Percentiles rank a stretch among this genome's conserved stretches.
Conservation (phyloP, 2,797 vertebrate species). For the Myripristis murdjan region DNA sequence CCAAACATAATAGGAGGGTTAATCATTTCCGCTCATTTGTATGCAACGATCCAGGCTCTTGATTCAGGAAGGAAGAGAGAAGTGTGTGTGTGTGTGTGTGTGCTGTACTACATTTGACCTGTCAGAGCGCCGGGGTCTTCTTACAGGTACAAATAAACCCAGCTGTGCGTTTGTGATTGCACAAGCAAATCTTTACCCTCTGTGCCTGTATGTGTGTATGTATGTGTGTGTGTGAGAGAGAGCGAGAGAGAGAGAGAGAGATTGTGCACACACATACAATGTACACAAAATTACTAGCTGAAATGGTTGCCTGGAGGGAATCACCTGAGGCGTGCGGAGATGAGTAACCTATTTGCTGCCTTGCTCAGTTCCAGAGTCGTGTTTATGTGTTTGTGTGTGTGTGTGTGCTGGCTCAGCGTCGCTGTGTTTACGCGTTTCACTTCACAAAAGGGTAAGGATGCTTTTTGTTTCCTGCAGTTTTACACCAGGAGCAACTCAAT, state of each 20-base stretch:
- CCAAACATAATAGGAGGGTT: too few relatives aligned
- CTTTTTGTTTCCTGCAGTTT: too few relatives aligned
- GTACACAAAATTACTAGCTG: neutral
- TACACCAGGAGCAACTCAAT: too few relatives aligned
- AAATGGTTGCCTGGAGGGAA: conserved; percentile 4
- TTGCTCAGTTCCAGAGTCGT: neutral
- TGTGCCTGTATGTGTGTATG: neutral
- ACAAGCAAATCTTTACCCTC: conserved; percentile 18
- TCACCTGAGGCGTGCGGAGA: conserved; percentile 3
- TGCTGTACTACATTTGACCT: conserved; percentile 15
- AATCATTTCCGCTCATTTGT: conserved; percentile 50
- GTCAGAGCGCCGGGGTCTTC: conserved; percentile 14
- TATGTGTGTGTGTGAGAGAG: conserved; percentile 1
- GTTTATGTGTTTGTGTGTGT: conserved; percentile 3
- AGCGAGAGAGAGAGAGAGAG: neutral
- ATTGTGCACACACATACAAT: neutral
- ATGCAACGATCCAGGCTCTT: conserved; percentile 38
- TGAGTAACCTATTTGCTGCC: neutral
- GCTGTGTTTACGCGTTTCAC: neutral
- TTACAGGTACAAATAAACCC: conserved; percentile 39
- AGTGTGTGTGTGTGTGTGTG: neutral
- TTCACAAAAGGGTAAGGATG: too few relatives aligned
- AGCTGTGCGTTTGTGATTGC: conserved; percentile 31
- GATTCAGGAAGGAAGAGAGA: conserved; percentile 17
- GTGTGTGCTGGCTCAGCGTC: neutral